Percentiles rank a stretch among this genome's conserved stretches.
Conservation (phyloP, 2,797 vertebrate species). For the Anguilla pacifica region DNA sequence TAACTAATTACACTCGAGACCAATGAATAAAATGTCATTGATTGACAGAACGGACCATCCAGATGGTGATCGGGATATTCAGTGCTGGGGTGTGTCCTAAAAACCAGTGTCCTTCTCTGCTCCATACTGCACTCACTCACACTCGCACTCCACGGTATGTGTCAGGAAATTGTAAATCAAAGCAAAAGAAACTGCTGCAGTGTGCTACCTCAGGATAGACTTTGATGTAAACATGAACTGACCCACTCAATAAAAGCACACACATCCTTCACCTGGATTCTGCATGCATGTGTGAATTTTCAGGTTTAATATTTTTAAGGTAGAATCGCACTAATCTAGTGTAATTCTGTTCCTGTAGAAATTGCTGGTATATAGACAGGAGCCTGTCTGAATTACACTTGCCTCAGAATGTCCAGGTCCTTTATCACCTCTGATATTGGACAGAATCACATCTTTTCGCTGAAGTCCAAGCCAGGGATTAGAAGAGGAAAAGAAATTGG, state of each 20-base stretch:
- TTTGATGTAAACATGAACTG: neutral
- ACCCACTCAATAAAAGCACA: neutral
- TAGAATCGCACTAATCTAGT: neutral
- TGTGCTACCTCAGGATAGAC: neutral
- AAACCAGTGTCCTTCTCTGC: neutral
- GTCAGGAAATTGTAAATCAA: conserved; percentile 11
- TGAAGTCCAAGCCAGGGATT: conserved; percentile 39
- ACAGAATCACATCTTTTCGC: conserved; percentile 37
- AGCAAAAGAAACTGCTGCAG: neutral
- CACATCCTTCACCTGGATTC: neutral
- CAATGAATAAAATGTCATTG: neutral
- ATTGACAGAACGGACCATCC: neutral
- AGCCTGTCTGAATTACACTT: conserved; percentile 45
- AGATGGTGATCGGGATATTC: neutral
- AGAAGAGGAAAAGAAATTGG: conserved; percentile 40
- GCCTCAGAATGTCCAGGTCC: conserved; percentile 45
- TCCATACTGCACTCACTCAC: conserved; percentile 1
- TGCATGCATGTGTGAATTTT: neutral
- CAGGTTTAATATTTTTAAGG: neutral
- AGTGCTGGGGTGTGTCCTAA: neutral
- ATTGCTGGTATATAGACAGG: conserved; percentile 34
- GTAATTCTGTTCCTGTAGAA: neutral
- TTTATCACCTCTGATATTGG: conserved; percentile 45
- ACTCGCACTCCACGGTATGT: neutral
- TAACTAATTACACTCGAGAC: neutral